phyloP scores from a whole-genome alignment of 2,888 invertebrate genomes.

The Watsonalla cultraria region DNA sequence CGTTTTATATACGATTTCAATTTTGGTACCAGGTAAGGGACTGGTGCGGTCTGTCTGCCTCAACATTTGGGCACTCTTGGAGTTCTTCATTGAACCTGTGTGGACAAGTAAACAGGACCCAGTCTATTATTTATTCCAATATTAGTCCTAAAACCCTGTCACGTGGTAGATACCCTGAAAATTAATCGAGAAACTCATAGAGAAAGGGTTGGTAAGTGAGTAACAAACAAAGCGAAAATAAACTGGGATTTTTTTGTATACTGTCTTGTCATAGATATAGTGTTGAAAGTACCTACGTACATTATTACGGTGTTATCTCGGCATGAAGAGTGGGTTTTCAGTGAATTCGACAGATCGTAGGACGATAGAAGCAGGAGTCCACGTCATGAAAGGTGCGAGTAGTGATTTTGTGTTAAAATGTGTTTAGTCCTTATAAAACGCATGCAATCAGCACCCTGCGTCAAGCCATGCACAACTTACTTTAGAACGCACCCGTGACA shows the following conservation, averaged over 20 bases:
- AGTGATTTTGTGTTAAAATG: conserved; percentile 27
- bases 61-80: conserved; percentile 83
- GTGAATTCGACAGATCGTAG: conserved; percentile 31
- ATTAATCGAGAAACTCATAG: conserved; percentile 27
- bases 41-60: conserved; percentile 81
- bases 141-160: conserved; percentile 35
- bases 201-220: conserved; percentile 24
- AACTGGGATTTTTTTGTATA: conserved; percentile 18
- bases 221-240: conserved; percentile 41
- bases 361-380: conserved; percentile 23
- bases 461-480: conserved; percentile 77
- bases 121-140: conserved; percentile 50
- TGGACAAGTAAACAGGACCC: conserved; percentile 73
- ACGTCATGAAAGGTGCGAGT: conserved; percentile 45
- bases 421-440: conserved; percentile 51
- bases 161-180: conserved; percentile 30
- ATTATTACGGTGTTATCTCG: conserved; percentile 30
- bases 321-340: conserved; percentile 26
- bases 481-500: conserved; percentile 40
- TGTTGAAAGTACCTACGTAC: conserved; percentile 26
- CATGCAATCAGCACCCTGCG: conserved; percentile 67
- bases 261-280: conserved; percentile 23
- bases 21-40: conserved; percentile 78
- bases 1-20: conserved; percentile 55
- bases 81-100: conserved; percentile 82